Base-by-base conservation (phyloP, 2,113 vertebrate species). In the Calyptommatus sinebrachiatus region DNA sequence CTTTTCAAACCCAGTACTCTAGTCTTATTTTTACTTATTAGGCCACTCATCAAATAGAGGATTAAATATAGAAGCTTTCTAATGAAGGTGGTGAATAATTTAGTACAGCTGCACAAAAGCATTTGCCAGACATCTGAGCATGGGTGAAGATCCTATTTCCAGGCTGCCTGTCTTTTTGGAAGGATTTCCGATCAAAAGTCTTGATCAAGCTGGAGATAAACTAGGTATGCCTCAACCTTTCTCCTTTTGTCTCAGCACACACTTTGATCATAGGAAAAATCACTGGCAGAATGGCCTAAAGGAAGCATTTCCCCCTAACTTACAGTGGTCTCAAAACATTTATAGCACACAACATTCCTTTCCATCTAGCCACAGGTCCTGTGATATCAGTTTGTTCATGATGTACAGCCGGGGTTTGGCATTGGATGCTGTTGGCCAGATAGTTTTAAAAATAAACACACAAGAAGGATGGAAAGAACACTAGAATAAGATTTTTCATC, bases 1-100 rank as follows among this genome's bases (percentile, higher is more conserved):
- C 84, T 85, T 71, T 71, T 83, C 31, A 20, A 7, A 18, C 22
- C 76, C 53, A 16, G 4, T 14, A 57, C 53, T 18, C 53, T 18
- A 41, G 35, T 82, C 1, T n/a, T 70, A 45, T 81, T 75, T 81
- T 81, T 74, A 68, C 71, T 71, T 83, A 24, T 57, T 46, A 6
- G 31, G 28, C 57, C 62, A 60, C 48, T n/a, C 70, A 74, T 74
- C 60, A 77, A 84, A 80, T 14, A 77, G 29, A 57, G 70, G 68
- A 62, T 85, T 82, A 87, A 84, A 84, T 48, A 80, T 35, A 73
- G 75, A 76, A 70, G 85, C 77, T 76, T 18, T 84, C 69, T 90
- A 81, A 84, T 90, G 71, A 87, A 87, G 84, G 79, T 67, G 81
- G 53, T 84, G 62, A 89, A 81, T 87, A 76, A 86, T 75, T 85